Evolutionary conservation across 92 coral and sea anemone species (phyloP).

Genomic region (Epizoanthus ramosus): DNA sequence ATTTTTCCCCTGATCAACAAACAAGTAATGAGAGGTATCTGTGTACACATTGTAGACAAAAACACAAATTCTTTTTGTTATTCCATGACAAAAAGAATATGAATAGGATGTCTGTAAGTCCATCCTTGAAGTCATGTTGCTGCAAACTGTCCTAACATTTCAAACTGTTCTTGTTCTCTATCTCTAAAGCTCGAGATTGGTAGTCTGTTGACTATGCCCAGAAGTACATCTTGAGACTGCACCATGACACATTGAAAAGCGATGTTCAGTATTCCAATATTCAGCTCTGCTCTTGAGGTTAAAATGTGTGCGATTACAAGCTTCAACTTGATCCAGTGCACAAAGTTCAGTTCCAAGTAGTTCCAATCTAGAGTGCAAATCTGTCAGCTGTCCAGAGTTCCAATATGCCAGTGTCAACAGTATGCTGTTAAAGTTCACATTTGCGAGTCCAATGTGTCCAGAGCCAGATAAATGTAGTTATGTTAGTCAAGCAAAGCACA

Average conservation of each 20-base stretch:
- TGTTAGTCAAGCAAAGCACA: conserved; percentile 12
- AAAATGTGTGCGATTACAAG: conserved; percentile 15
- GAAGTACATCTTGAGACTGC: conserved; percentile 31
- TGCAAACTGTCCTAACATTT: conserved; percentile 14
- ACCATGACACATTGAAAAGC: conserved; percentile 35
- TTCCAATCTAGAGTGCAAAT: no score
- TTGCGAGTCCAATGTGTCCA: conserved; percentile 13
- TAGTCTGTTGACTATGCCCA: conserved; percentile 28
- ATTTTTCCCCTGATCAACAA: no score
- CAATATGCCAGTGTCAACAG: conserved; percentile 30
- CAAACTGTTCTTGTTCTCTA: conserved; percentile 27
- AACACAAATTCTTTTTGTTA: no score
- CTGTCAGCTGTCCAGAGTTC: conserved; percentile 32
- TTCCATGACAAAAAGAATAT: neutral
- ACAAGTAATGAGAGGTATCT: no score
- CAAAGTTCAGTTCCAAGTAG: neutral
- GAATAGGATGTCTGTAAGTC: conserved; percentile 25
- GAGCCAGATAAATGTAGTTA: conserved; percentile 10
- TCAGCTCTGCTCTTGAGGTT: conserved; percentile 31
- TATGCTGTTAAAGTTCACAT: conserved; percentile 19
- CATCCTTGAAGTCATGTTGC: neutral
- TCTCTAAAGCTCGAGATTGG: conserved; percentile 25
- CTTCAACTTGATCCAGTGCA: conserved; percentile 36
- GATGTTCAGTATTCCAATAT: conserved; percentile 37
- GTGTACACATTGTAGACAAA: no score